Evolutionary conservation across 1,140 invertebrate species (phyloP).

Genomic region (Mizuhopecten yessoensis): DNA sequence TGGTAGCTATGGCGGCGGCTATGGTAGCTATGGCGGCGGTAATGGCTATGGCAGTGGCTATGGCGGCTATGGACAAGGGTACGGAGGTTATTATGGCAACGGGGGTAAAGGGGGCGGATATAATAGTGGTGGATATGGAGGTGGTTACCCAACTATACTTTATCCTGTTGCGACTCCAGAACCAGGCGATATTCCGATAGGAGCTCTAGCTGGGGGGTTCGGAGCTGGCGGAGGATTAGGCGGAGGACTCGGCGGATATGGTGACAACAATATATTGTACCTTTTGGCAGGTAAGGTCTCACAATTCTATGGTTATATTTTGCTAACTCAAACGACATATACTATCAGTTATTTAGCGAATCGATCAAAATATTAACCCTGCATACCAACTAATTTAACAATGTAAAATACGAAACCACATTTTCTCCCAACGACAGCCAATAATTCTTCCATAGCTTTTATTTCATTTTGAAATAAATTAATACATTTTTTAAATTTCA

Average conservation of each 20-base stretch:
- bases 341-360: too few species aligned
- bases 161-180: not conserved
- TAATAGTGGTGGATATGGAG: not conserved
- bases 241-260: not conserved
- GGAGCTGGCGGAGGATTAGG: not conserved
- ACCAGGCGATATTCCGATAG: not conserved
- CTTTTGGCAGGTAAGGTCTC: not conserved
- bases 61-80: not conserved
- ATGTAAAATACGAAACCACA: too few species aligned
- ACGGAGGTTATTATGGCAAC: not conserved
- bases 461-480: too few species aligned
- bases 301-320: too few species aligned
- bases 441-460: too few species aligned
- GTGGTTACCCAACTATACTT: not conserved
- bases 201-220: not conserved
- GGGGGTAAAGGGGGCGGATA: not conserved
- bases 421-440: too few species aligned
- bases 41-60: not conserved
- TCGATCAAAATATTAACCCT: too few species aligned
- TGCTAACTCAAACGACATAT: too few species aligned
- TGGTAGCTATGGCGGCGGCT: not conserved
- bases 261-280: not conserved
- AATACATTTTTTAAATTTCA: too few species aligned
- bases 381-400: too few species aligned
- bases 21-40: not conserved